These are phyloP conservation scores for Zeugodacus cucurbitae DNA, from an alignment of 1,140 invertebrate species.

Conservation along the genomic window DNA sequence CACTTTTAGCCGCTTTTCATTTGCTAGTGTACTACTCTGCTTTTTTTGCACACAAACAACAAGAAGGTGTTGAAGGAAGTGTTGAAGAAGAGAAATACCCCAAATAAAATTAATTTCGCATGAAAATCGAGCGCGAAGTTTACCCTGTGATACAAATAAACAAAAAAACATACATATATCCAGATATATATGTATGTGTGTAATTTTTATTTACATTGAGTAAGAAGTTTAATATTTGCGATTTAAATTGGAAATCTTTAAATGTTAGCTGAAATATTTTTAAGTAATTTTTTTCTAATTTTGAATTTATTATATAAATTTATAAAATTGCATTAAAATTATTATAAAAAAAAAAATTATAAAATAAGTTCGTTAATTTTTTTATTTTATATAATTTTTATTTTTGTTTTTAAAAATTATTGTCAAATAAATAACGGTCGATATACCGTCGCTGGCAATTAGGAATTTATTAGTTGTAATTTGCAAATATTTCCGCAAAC, in stretches of 20 bases:
- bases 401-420: background rate
- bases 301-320: background rate
- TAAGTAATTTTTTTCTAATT: too few relatives aligned
- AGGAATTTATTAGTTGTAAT: conserved; percentile 4
- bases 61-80: too few relatives aligned
- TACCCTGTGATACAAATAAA: conserved; percentile 28
- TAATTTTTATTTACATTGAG: background rate
- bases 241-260: background rate
- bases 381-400: background rate
- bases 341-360: too few relatives aligned
- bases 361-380: background rate
- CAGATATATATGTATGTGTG: background rate
- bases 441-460: background rate
- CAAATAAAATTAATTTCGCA: background rate
- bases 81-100: background rate
- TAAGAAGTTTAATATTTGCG: background rate
- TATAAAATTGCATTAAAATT: too few relatives aligned
- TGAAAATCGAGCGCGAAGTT: conserved; percentile 3
- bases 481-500: background rate
- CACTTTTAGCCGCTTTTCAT: background rate
- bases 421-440: background rate
- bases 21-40: background rate
- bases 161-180: background rate
- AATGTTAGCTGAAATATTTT: background rate
- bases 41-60: background rate